These are phyloP conservation scores for Ypsolopha scabrella DNA, from an alignment of 2,888 invertebrate genomes.

Conservation along the genomic window DNA sequence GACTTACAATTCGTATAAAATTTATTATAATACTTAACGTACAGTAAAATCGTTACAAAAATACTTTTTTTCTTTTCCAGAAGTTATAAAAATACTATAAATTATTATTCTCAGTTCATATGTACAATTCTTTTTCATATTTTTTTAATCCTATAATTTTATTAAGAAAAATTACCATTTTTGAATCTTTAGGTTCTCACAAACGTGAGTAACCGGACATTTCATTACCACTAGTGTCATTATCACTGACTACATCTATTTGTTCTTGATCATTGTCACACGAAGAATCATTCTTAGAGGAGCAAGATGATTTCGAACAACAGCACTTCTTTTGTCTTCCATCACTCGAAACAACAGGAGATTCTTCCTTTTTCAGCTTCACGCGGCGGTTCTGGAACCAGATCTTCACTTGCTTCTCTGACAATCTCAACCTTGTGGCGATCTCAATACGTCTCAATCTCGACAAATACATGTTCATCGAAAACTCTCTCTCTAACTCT, in stretches of 20 bases:
- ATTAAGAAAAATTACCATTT: too few relatives aligned
- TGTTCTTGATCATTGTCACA: conserved; percentile 55
- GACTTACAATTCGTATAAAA: conserved; percentile 24
- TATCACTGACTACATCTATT: conserved; percentile 60
- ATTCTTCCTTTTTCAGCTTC: conserved; percentile 91
- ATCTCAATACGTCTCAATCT: conserved; percentile 92
- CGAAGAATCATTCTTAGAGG: conserved; percentile 29
- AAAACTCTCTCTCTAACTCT: conserved; percentile 90
- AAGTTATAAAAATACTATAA: conserved; percentile 6
- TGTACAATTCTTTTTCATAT: neutral
- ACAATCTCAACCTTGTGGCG: conserved; percentile 86
- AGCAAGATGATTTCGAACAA: conserved; percentile 41
- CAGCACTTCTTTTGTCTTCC: conserved; percentile 48
- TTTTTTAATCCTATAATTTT: neutral
- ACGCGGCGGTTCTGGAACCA: conserved; percentile 97
- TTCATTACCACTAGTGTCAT: conserved; percentile 25
- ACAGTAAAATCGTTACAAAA: conserved; percentile 43
- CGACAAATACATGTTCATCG: conserved; percentile 91
- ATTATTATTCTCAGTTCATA: neutral
- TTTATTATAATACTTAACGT: conserved; percentile 44
- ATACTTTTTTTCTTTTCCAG: conserved; percentile 24
- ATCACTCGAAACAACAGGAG: conserved; percentile 53
- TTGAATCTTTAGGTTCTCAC: neutral
- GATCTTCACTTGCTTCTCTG: conserved; percentile 95
- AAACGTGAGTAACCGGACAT: neutral